These are phyloP conservation scores for Apeira syringaria DNA, from an alignment of 2,888 invertebrate genomes.

Conservation along the genomic window DNA sequence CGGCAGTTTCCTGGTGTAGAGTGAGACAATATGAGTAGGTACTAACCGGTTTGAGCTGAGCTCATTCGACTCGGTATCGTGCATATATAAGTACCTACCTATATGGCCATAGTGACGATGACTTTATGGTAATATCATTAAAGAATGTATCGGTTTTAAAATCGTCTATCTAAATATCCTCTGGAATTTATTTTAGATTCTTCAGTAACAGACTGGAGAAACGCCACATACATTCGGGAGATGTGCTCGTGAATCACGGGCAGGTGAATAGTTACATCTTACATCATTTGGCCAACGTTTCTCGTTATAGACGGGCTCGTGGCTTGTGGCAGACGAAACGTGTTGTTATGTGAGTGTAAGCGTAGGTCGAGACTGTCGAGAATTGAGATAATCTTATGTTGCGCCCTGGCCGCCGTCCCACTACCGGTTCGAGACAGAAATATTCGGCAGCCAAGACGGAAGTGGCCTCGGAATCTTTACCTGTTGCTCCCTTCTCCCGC, in stretches of 20 bases:
- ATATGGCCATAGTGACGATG: conserved; percentile 44
- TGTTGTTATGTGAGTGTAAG: conserved; percentile 40
- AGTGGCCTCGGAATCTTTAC: conserved; percentile 84
- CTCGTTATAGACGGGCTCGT: conserved; percentile 31
- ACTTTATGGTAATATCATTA: conserved; percentile 23
- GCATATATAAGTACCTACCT: conserved; percentile 47
- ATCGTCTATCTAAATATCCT: not conserved
- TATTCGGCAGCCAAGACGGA: conserved; percentile 84
- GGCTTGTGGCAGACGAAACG: conserved; percentile 38
- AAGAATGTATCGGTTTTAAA: not conserved
- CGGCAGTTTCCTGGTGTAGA: conserved; percentile 76
- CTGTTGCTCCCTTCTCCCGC: conserved; percentile 82
- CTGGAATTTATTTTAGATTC: conserved; percentile 4
- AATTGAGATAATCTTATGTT: conserved; percentile 49
- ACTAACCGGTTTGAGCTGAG: conserved; percentile 73
- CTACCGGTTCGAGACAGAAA: conserved; percentile 84
- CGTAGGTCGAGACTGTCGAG: conserved; percentile 42
- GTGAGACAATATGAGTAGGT: conserved; percentile 78
- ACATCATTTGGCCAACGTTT: conserved; percentile 34
- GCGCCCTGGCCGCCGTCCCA: conserved; percentile 78
- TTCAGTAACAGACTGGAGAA: conserved; percentile 3
- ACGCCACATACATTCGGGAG: conserved; percentile 14
- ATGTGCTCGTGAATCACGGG: conserved; percentile 27
- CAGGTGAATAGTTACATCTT: conserved; percentile 22
- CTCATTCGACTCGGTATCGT: conserved; percentile 59